A percentile compares a stretch with the other conserved stretches of the same genome.
Conservation (phyloP, 2,888 invertebrate species). For the Celastrina argiolus region DNA sequence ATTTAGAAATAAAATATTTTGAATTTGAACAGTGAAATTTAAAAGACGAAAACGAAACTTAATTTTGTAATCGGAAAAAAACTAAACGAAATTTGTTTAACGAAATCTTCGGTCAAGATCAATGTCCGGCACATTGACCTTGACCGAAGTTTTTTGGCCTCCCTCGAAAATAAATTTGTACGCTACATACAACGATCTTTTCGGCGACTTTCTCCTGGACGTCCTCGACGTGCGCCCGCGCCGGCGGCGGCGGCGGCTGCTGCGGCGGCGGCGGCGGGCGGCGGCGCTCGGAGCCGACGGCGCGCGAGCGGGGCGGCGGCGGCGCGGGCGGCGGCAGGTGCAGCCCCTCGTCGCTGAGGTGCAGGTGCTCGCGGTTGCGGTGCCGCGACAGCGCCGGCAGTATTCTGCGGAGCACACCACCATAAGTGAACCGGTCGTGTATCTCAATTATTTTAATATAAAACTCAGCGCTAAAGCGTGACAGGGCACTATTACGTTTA, state of each 20-base stretch:
- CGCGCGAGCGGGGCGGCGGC: constrained; percentile 33
- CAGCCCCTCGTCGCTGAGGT: constrained; percentile 63
- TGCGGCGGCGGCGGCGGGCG: constrained; percentile 29
- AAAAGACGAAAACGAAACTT: no score
- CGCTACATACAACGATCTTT: neutral
- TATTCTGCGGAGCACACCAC: constrained; percentile 36
- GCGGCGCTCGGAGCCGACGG: constrained; percentile 40
- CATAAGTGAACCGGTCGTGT: neutral
- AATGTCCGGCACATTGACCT: no score
- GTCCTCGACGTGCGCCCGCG: neutral
- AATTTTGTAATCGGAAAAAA: no score
- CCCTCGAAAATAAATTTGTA: neutral
- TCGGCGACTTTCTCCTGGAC: neutral
- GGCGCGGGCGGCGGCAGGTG: constrained; percentile 41
- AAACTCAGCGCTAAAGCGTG: no score
- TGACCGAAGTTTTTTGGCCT: no score
- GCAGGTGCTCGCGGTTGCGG: constrained; percentile 62
- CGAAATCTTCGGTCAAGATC: no score
- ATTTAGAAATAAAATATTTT: no score
- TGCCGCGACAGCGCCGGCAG: constrained; percentile 60
- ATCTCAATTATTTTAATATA: neutral
- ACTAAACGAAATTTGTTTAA: no score
- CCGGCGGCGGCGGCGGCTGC: constrained; percentile 20
- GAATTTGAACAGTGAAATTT: no score
- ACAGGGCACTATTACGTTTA: no score